Evolutionary conservation across 2,797 vertebrate species (phyloP), one percentile per base, ranked within the genome.

Genomic region (Rhinogobio ventralis): DNA sequence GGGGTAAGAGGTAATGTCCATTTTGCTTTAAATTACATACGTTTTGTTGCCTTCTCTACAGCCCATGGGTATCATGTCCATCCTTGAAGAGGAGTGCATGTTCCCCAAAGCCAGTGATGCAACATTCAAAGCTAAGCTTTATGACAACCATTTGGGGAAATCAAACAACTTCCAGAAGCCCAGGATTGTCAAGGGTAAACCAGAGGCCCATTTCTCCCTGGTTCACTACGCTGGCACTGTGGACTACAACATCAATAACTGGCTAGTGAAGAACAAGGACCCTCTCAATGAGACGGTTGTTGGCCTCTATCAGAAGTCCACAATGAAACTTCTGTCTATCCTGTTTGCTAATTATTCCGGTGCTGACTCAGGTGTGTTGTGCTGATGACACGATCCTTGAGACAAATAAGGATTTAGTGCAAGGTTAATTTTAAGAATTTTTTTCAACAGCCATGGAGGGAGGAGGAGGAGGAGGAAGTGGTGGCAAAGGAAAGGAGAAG

Each of bases 251-350:
- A 94, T 96, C 64, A 5, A 82, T 3, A 95, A 95, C 78, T 96
- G 95, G 95, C 86, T 96, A 75, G 87, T 94, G 81, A 96, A 96
- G 87, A 96, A 96, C 87, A 96, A 96, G 82, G 95, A 95, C 11
- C 95, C 95, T 0, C 93, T 96, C n/a, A 96, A 96, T 13, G 95
- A 96, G 71, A 95, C 88, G 0, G 95, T 96, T 71, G 95, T 95
- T 23, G 94, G 92, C 23, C 92, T 96, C 7, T 96, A 94, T 82
- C 95, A 96, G 89, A 96, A 96, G 25, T 95, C 94, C 20, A 83
- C 91, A 8, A 83, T 96, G 62, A 96, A 96, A 86, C 80, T 96
- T 28, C 84, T 96, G 23, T 79, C 92, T 45, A 66, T 0, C 4
- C 91, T 97, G 0, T 96, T 95, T 81, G 90, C 94, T 68, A 93